Percentiles rank a stretch among this genome's conserved stretches.
Conservation (phyloP, 2,888 invertebrate species). For the Volucella inflata region DNA sequence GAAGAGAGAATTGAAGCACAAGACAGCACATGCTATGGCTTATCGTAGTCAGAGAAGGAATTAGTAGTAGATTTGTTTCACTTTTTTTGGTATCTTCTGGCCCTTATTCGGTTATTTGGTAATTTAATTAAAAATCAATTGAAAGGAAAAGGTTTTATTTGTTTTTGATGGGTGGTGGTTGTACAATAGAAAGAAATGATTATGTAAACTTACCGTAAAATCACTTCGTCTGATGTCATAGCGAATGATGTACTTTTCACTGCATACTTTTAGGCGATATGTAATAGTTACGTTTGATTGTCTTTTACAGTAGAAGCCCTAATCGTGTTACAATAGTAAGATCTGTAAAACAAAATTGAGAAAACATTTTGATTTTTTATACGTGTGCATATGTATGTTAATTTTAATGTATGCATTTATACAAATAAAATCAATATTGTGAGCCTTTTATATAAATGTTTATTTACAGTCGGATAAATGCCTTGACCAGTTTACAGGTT, state of each 20-base stretch:
- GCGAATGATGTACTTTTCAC: conserved; percentile 16
- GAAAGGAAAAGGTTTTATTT: conserved; percentile 41
- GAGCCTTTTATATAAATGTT: no score
- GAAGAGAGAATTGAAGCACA: conserved; percentile 75
- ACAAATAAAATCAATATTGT: no score
- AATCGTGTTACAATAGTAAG: neutral
- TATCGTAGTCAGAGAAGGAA: conserved; percentile 57
- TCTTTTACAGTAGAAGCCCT: conserved; percentile 35
- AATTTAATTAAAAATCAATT: conserved; percentile 68
- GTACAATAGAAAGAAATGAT: neutral
- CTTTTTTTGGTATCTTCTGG: conserved; percentile 21
- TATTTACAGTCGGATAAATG: no score
- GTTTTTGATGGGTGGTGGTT: neutral
- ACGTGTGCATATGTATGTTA: no score
- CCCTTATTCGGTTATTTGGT: conserved; percentile 34
- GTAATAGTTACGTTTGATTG: neutral
- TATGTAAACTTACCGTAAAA: conserved; percentile 62
- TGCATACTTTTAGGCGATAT: conserved; percentile 54
- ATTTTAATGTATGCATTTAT: no score
- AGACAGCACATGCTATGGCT: conserved; percentile 60
- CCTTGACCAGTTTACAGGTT: no score
- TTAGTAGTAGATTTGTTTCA: conserved; percentile 37
- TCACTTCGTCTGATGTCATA: conserved; percentile 72
- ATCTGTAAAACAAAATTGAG: conserved; percentile 22
- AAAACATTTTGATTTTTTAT: neutral